phyloP scores from a whole-genome alignment of 2,113 vertebrate genomes.

The Triplophysa tibetana region DNA sequence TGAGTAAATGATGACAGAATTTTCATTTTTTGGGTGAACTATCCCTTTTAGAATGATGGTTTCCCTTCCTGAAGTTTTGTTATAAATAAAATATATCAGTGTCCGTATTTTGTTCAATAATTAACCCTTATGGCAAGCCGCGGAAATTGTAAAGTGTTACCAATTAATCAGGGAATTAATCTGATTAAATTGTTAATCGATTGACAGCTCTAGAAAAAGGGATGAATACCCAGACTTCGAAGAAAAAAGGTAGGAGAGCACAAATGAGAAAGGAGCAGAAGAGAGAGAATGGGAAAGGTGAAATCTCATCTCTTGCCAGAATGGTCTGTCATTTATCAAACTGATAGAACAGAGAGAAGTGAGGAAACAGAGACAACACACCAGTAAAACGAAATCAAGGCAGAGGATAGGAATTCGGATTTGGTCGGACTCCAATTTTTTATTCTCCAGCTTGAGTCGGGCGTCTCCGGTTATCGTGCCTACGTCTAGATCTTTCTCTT shows the following conservation, averaged over 20 bases:
- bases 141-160: too few relatives aligned
- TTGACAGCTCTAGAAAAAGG: neutral
- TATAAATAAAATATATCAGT: too few relatives aligned
- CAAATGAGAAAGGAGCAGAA: slow-evolving; percentile 22
- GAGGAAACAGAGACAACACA: slow-evolving; percentile 34
- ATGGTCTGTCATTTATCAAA: slow-evolving; percentile 77
- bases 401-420: slow-evolving; percentile 55
- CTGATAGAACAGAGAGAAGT: slow-evolving; percentile 65
- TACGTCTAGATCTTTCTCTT: slow-evolving; percentile 68
- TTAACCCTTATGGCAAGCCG: too few relatives aligned
- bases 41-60: too few relatives aligned
- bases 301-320: slow-evolving; percentile 73
- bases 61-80: too few relatives aligned
- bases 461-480: slow-evolving; percentile 27
- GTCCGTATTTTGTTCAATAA: too few relatives aligned
- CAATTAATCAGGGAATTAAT: too few relatives aligned
- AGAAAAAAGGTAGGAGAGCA: slow-evolving; percentile 10
- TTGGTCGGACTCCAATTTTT: slow-evolving; percentile 55
- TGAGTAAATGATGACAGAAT: too few relatives aligned
- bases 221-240: neutral
- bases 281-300: slow-evolving; percentile 54
- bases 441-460: slow-evolving; percentile 24
- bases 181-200: too few relatives aligned
- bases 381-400: slow-evolving; percentile 24
- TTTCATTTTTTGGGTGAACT: too few relatives aligned